These are phyloP conservation scores for Drosophila murphyi DNA, from an alignment of 1,140 invertebrate species.

Conservation along the genomic window DNA sequence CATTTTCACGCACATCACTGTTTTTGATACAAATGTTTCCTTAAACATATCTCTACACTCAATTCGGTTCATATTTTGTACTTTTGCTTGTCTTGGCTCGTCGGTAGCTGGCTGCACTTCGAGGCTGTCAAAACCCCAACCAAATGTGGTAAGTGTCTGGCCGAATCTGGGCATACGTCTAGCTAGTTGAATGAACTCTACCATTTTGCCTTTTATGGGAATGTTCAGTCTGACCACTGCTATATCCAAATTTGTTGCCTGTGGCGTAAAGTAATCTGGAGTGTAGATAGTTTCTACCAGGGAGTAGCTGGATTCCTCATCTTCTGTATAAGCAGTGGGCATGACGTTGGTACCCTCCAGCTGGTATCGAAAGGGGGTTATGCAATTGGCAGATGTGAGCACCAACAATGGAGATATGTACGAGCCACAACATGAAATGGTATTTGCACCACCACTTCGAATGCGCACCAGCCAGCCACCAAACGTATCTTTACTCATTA, in stretches of 20 bases:
- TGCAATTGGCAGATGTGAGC: conserved; percentile 46
- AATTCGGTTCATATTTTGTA: background rate
- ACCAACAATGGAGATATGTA: conserved; percentile 36
- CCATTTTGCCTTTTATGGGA: conserved; percentile 29
- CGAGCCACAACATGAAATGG: conserved; percentile 32
- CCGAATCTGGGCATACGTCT: background rate
- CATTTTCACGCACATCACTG: conserved; percentile 20
- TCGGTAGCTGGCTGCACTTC: background rate
- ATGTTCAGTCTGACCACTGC: conserved; percentile 19
- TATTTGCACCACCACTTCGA: background rate
- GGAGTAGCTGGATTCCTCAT: conserved; percentile 7
- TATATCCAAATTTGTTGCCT: conserved; percentile 33
- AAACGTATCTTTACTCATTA: conserved; percentile 22
- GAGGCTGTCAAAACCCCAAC: conserved; percentile 31
- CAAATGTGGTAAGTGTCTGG: background rate
- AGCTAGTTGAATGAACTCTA: conserved; percentile 46
- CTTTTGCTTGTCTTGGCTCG: background rate
- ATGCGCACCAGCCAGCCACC: conserved; percentile 47
- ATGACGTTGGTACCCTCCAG: conserved; percentile 11
- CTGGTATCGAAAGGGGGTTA: conserved; percentile 22
- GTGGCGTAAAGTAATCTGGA: conserved; percentile 1
- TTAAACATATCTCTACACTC: background rate
- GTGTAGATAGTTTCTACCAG: conserved; percentile 27
- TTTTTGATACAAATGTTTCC: background rate
- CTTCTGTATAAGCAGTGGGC: conserved; percentile 9